Base-by-base conservation (phyloP, 2,888 invertebrate genomes). In the Trichopria drosophilae region DNA sequence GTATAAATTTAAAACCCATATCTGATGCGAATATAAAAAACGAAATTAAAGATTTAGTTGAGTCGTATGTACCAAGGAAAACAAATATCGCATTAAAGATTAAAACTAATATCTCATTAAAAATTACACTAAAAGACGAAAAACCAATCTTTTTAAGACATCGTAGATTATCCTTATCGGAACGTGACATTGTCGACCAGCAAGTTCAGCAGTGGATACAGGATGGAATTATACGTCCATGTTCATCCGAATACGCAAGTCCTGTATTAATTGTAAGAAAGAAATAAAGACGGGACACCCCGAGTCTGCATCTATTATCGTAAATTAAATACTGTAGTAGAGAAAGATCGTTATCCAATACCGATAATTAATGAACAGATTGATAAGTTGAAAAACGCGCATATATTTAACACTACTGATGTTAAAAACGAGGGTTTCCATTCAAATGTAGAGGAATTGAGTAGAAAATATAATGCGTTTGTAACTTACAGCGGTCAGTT, bases 291-390 rank as follows among this genome's bases (percentile, higher is more conserved):
- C 12, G 51, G 53, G 3, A 32, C 43, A 1, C 37, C 36, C 13
- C 36, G 52, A 6, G 28, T 64, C 4, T 75, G 72, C 50, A 63
- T 75, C 1, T 72, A 76, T 50, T 77, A 68, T 51, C 45, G 74
- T 18, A 49, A 57, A 20, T 19, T 75, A 2, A 76, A 76, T 57
- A 48, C 51, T 16, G 63, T 64, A 48, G 62, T 69, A 0, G 41
- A 55, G 4, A 64, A 59, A 44, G 57, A 58, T 37, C 49, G 48
- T 13, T 55, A 52, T 28, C 56, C 52, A 9, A 34, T 57, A 35
- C 55, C 58, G 1, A 19, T 56, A 13, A 51, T 60, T 5, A 51
- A 69, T 5, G 51, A 51, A n/a, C 39, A 40, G 16, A 39, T 53
- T 6, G 40, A 49, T 28, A 31, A 34, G 23, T 16, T 42, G 12